phyloP scores from a whole-genome alignment of 1,140 invertebrate species.

The Calliphora vicina region DNA sequence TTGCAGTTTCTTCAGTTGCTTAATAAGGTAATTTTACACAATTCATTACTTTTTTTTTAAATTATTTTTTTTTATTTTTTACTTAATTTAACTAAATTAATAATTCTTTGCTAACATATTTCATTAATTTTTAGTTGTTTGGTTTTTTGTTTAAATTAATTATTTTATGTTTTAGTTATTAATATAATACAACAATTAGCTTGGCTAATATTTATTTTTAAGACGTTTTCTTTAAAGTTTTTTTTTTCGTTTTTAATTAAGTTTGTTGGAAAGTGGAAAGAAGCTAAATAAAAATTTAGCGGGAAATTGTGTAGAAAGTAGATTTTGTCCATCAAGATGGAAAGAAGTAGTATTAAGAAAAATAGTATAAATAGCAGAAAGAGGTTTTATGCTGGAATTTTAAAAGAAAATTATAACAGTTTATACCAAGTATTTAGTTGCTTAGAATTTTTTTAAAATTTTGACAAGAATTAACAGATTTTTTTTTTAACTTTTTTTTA shows the following conservation, averaged over 20 bases:
- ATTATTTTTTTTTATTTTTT: neutral
- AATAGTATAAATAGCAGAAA: no score
- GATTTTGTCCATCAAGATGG: no score
- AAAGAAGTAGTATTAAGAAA: no score
- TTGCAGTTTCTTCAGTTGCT: constrained; percentile 32
- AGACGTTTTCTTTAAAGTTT: neutral
- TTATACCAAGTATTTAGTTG: neutral
- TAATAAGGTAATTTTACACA: constrained; percentile 29
- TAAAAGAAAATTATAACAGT: no score
- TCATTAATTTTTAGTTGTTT: neutral
- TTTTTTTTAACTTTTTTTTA: no score
- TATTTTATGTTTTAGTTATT: neutral
- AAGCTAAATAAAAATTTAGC: neutral
- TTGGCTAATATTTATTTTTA: constrained; percentile 36
- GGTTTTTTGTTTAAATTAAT: no score
- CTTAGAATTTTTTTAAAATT: neutral
- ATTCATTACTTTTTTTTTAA: constrained; percentile 12
- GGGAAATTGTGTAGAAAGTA: neutral
- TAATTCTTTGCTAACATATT: constrained; percentile 7
- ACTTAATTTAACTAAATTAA: constrained; percentile 17
- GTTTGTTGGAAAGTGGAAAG: neutral
- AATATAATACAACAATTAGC: constrained; percentile 37
- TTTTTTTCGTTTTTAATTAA: neutral
- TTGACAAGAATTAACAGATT: no score
- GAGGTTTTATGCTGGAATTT: no score